phyloP scores from a whole-genome alignment of 2,888 invertebrate genomes.

The Boloria selene region DNA sequence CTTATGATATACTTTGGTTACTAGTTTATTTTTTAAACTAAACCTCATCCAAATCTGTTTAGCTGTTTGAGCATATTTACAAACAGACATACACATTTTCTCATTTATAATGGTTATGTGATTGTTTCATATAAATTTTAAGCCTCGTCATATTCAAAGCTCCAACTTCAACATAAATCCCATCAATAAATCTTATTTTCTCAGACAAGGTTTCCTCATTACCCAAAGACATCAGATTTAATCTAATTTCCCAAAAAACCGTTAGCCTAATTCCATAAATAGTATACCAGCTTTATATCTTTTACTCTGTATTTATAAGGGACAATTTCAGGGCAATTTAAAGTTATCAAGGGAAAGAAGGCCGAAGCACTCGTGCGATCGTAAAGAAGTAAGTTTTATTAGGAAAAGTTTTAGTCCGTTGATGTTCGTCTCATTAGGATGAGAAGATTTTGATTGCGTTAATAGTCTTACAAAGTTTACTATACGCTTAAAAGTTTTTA shows the following conservation, averaged over 20 bases:
- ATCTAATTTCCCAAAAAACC: background rate
- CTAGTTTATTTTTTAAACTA: too few relatives aligned
- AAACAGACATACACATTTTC: too few relatives aligned
- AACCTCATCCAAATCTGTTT: too few relatives aligned
- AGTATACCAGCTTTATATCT: background rate
- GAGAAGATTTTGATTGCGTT: conserved; percentile 15
- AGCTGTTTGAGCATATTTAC: too few relatives aligned
- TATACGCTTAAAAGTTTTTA: conserved; percentile 8
- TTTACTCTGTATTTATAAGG: conserved; percentile 29
- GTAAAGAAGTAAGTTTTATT: conserved; percentile 24
- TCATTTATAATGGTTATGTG: too few relatives aligned
- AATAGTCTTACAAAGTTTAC: conserved; percentile 18
- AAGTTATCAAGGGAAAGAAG: conserved; percentile 35
- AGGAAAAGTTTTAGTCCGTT: conserved; percentile 15
- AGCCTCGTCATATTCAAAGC: too few relatives aligned
- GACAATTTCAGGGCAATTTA: conserved; percentile 34
- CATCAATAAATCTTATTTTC: too few relatives aligned
- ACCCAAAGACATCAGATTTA: background rate
- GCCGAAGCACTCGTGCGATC: conserved; percentile 24
- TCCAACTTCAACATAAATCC: too few relatives aligned
- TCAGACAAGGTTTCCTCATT: too few relatives aligned
- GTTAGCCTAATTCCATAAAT: conserved; percentile 1
- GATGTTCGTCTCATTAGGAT: conserved; percentile 16
- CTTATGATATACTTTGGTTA: too few relatives aligned
- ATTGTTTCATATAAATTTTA: too few relatives aligned